Percentiles rank a stretch among this genome's conserved stretches.
phyloP scores from a whole-genome alignment of 2,113 vertebrate species.

The Vulpes vulpes region DNA sequence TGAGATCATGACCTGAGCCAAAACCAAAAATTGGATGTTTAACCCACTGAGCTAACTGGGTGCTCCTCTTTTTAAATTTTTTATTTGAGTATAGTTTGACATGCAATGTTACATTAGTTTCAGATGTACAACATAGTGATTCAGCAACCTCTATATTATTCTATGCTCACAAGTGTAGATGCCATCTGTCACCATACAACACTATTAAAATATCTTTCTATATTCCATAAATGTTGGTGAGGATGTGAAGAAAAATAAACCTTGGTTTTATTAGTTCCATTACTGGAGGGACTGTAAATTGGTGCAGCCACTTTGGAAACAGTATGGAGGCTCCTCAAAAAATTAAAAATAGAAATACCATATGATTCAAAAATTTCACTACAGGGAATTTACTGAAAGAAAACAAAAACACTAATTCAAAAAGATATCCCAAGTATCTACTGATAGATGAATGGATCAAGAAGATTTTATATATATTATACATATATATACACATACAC shows the following conservation, averaged over 20 bases:
- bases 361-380: background rate
- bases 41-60: background rate
- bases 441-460: background rate
- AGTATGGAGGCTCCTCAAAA: background rate
- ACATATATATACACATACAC: background rate
- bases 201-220: background rate
- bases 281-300: background rate
- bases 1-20: background rate
- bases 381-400: background rate
- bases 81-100: background rate
- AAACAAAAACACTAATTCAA: background rate
- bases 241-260: background rate
- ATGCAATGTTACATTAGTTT: background rate
- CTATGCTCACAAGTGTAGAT: background rate
- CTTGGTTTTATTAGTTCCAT: background rate
- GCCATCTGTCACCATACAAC: background rate
- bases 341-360: background rate
- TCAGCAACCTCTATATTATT: background rate
- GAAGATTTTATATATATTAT: background rate
- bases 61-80: background rate
- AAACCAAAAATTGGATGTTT: background rate
- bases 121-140: background rate
- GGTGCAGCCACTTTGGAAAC: background rate
- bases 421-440: background rate
- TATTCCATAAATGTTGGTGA: background rate